A percentile compares a stretch with the other conserved stretches of the same genome.
Conservation (phyloP, 2,797 vertebrate genomes). For the Brachymystax lenok region DNA sequence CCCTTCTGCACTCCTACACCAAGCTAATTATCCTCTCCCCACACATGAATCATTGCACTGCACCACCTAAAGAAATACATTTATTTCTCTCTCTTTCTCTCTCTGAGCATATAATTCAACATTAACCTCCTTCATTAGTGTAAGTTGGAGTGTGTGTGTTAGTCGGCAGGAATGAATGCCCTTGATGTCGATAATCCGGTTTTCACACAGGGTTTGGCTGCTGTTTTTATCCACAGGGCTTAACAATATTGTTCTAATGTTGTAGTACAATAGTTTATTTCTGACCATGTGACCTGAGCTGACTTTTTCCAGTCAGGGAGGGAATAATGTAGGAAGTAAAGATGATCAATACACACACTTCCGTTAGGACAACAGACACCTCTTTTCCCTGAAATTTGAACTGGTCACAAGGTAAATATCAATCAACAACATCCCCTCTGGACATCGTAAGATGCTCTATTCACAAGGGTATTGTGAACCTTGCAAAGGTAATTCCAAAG, state of each 20-base stretch:
- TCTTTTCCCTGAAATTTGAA: neutral
- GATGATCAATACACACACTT: neutral
- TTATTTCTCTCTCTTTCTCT: constrained; percentile 15
- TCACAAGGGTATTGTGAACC: neutral
- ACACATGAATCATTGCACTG: constrained; percentile 44
- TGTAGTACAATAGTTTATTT: neutral
- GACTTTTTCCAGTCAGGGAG: neutral
- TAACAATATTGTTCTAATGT: neutral
- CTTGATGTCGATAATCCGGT: neutral
- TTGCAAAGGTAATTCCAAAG: neutral
- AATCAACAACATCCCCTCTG: neutral
- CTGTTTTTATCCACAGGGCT: constrained; percentile 10
- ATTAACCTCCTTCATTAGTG: constrained; percentile 47
- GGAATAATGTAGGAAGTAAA: neutral
- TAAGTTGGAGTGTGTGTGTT: neutral
- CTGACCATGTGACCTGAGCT: neutral
- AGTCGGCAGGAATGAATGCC: neutral
- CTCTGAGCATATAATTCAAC: constrained; percentile 31
- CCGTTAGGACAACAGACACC: neutral
- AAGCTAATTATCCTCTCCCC: constrained; percentile 63
- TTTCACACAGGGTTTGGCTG: neutral
- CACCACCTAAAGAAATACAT: constrained; percentile 44
- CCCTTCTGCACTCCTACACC: constrained; percentile 50
- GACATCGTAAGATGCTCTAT: neutral
- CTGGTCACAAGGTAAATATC: neutral